Evolutionary conservation across 2,888 invertebrate species (phyloP).

Genomic region (Hoplodrina blanda): DNA sequence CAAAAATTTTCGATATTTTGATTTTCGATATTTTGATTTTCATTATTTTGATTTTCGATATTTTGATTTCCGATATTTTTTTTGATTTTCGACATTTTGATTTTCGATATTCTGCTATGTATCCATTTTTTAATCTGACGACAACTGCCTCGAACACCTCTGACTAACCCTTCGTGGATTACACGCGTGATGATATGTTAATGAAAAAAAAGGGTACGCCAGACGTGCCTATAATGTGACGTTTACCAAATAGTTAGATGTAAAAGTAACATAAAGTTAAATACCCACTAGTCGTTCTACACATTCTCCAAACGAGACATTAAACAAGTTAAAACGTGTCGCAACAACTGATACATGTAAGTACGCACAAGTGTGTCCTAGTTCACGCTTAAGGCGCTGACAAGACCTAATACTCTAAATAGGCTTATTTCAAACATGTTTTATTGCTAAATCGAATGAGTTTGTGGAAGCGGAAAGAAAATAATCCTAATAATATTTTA

Average conservation of each 20-base stretch:
- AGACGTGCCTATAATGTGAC: not conserved
- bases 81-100: no score
- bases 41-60: no score
- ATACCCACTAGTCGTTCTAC: not conserved
- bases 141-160: no score
- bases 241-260: not conserved
- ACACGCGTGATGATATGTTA: no score
- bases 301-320: slow-evolving; percentile 25
- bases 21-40: no score
- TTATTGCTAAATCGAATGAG: not conserved
- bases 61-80: no score
- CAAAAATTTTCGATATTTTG: no score
- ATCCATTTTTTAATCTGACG: no score
- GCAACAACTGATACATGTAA: slow-evolving; percentile 40
- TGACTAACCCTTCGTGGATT: no score
- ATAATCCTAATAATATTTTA: no score
- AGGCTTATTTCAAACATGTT: not conserved
- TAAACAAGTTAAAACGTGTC: slow-evolving; percentile 14
- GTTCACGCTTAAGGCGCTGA: not conserved
- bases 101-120: no score
- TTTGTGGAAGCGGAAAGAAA: not conserved
- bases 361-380: slow-evolving; percentile 57
- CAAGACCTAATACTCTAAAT: not conserved
- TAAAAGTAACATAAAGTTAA: slow-evolving; percentile 8
- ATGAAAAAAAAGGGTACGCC: slow-evolving; percentile 1